phyloP scores from a whole-genome alignment of 2,797 vertebrate species.

The Anabas testudineus region DNA sequence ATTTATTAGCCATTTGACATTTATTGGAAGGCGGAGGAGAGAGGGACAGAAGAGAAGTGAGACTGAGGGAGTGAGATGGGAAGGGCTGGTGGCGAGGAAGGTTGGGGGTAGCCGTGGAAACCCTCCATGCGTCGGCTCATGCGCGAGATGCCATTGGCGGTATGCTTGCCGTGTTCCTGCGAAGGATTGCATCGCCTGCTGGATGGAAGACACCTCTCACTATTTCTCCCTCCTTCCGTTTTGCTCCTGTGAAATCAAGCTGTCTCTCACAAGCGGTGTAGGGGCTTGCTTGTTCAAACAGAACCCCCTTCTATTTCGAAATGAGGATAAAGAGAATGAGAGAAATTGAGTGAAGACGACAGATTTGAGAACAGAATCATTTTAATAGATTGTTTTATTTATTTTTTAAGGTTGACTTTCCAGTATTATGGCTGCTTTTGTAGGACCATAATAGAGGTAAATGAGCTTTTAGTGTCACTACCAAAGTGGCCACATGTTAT shows the following conservation, averaged over 20 bases:
- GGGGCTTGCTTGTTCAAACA: constrained; percentile 68
- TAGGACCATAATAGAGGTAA: constrained; percentile 19
- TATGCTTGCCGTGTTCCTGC: constrained; percentile 49
- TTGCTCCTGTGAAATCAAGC: constrained; percentile 38
- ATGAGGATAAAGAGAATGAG: constrained; percentile 64
- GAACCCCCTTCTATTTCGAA: constrained; percentile 60
- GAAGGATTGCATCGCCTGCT: constrained; percentile 68
- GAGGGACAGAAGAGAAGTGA: constrained; percentile 21
- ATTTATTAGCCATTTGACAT: constrained; percentile 79
- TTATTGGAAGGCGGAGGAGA: constrained; percentile 64
- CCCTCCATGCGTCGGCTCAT: constrained; percentile 64
- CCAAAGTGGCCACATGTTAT: constrained; percentile 40
- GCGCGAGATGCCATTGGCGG: constrained; percentile 73
- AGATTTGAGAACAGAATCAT: constrained; percentile 39
- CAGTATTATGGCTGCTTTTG: constrained; percentile 10
- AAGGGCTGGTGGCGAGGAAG: constrained; percentile 55
- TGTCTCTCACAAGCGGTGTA: constrained; percentile 62
- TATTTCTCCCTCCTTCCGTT: constrained; percentile 29
- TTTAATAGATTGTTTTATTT: constrained; percentile 30
- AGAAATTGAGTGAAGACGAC: constrained; percentile 14
- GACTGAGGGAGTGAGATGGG: neutral
- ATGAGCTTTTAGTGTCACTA: constrained; percentile 17
- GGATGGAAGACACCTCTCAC: constrained; percentile 68
- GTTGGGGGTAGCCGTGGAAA: constrained; percentile 82
- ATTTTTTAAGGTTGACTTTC: neutral